These are phyloP conservation scores for Phalangium opilio DNA, from an alignment of 2,888 invertebrate genomes.

Conservation along the genomic window DNA sequence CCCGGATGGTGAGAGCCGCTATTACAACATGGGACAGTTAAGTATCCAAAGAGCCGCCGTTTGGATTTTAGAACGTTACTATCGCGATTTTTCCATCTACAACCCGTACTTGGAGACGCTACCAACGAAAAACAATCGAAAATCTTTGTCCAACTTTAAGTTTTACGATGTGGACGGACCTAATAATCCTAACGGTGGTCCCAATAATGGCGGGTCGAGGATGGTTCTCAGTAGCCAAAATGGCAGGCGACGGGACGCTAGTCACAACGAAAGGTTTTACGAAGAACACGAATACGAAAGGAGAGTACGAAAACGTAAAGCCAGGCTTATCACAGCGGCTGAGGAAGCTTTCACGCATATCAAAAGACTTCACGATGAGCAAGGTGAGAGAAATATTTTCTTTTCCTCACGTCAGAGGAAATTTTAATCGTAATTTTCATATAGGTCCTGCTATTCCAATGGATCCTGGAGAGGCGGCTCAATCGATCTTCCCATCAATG, in stretches of 20 bases:
- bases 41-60: slow-evolving; percentile 92
- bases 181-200: slow-evolving; percentile 28
- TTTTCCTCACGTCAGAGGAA: neutral
- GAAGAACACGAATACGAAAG: slow-evolving; percentile 95
- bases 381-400: slow-evolving; percentile 28
- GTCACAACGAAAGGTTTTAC: slow-evolving; percentile 92
- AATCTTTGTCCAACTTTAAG: slow-evolving; percentile 46
- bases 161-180: slow-evolving; percentile 86
- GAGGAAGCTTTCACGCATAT: slow-evolving; percentile 98
- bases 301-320: slow-evolving; percentile 73
- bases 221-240: slow-evolving; percentile 51
- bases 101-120: slow-evolving; percentile 89
- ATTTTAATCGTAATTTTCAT: neutral
- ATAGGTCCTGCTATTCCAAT: slow-evolving; percentile 62
- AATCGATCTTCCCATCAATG: slow-evolving; percentile 93
- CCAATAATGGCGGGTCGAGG: slow-evolving; percentile 40
- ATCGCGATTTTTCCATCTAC: slow-evolving; percentile 88
- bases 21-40: slow-evolving; percentile 64
- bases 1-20: slow-evolving; percentile 82
- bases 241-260: slow-evolving; percentile 69
- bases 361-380: slow-evolving; percentile 51
- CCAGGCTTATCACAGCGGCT: slow-evolving; percentile 76
- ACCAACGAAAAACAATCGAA: slow-evolving; percentile 35
- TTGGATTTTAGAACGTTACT: slow-evolving; percentile 85
- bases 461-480: slow-evolving; percentile 90